Conservation (phyloP, 37 sponge, comb jelly and placozoan species). For the Tethya wilhelma region DNA sequence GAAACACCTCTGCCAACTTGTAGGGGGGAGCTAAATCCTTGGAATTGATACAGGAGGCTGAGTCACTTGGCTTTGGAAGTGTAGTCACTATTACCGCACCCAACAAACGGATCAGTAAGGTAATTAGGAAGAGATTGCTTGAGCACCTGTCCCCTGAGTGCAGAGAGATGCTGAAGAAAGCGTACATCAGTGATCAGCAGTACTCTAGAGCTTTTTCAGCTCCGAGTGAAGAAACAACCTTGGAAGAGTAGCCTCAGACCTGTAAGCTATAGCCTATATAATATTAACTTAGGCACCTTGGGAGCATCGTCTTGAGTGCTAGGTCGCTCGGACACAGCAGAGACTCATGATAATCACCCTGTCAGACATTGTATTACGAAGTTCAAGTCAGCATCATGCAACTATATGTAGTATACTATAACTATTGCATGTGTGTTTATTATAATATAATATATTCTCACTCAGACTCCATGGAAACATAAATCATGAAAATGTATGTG, state of each 20-base stretch:
- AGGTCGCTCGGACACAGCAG: no score
- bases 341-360: no score
- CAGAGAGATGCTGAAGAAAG: not conserved
- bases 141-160: not conserved
- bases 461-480: no score
- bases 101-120: not conserved
- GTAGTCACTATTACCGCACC: not conserved
- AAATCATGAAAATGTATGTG: no score
- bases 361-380: no score
- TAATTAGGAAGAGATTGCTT: not conserved
- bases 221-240: not conserved
- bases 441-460: no score
- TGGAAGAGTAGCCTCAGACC: not conserved
- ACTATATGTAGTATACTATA: no score
- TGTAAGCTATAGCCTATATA: not conserved
- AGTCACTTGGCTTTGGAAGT: not conserved
- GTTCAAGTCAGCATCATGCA: no score
- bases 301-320: no score
- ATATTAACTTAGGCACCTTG: not conserved
- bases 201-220: not conserved
- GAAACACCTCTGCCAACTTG: not conserved
- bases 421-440: no score
- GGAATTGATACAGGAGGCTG: not conserved
- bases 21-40: not conserved
- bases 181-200: not conserved